Base-by-base conservation (phyloP, 2,113 vertebrate species). In the Rissa tridactyla region DNA sequence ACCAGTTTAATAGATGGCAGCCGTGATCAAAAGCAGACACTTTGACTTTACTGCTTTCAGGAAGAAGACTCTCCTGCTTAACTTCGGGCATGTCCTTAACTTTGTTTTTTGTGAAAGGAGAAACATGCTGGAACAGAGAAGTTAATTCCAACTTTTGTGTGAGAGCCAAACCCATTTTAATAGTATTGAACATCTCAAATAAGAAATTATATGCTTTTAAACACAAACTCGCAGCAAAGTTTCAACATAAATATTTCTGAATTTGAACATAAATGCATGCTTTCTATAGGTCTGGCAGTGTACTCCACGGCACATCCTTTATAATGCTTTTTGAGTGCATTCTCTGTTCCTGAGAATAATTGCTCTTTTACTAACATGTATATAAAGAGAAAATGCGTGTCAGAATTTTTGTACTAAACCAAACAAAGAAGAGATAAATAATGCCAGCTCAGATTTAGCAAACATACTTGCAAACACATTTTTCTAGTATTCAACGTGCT, bases 321-420 rank as follows among this genome's bases (percentile, higher is more conserved):
- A 88, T 92, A 65, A 71, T 49, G 27, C 13, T 75, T 94, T 92
- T 70, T 78, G 64, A 93, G 80, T 49, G 27, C 34, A 29, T 83
- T 78, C 1, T 2, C 7, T 75, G 20, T 52, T 92, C 25, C 82
- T 60, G 34, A 86, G 71, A 94, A 76, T 94, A 97, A 92, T 91
- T 78, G 34, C 5, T 11, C 61, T 96, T 93, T 92, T 89, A 82
- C 95, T 91, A 95, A 61, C 55, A 49, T 21, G 30, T 72, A 79
- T 81, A 90, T 75, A 92, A 85, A 95, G 49, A 86, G 57, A 88
- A 96, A 92, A 84, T 44, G 47, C 40, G 76, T 93, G 72, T 93
- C 76, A 82, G 26, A 78, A 78, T 86, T 88, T 83, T 61, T 86
- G 11, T 83, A 71, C 32, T 70, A 52, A 92, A 58, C 76, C 60